Evolutionary conservation across 92 coral and sea anemone genomes (phyloP), one percentile per base, ranked within the genome.

Genomic region (Zoanthus gigantus): DNA sequence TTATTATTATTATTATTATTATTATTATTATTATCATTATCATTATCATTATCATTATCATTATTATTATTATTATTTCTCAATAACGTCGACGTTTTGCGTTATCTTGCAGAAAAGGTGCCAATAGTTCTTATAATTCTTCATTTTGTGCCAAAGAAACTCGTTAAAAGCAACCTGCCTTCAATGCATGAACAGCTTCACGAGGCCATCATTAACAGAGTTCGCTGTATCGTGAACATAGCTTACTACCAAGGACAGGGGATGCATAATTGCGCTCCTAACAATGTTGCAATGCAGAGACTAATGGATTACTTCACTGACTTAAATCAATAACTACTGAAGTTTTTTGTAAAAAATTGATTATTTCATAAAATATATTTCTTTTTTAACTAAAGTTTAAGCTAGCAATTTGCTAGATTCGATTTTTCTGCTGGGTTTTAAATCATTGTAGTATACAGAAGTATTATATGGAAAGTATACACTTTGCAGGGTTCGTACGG

Each of bases 121-220:
- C 71, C 83, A 12, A 74, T 77, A 23, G 85, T 78, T 65, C 77
- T 79, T 18, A 50, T 87, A 17, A 78, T 77, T 67, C 76, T 65
- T 28, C 71, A 72, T 17, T 78, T 12, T 31, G 74, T 80, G 17
- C 78, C 79, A 11, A 53, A 54, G 66, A 83, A 50, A 23, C 92
- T 57, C 63, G 87, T 77, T 9, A 66, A 76, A 5, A 81, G 85
- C 76, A 81, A 81, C 74, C 60, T 81, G 17, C 29, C 85, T 23
- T 81, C 61, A 17, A 81, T 66, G 63, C 85, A 81, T n/a, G 85
- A 81, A 29, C 32, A 12, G 47, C 85, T 81, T 16, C 85, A 73
- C 23, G 29, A 81, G 74, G 42, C 74, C n/a, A 81, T 34, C 28
- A 44, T 67, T 6, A 53, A 66, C 44, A 81, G 85, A 47, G 28